phyloP scores from a whole-genome alignment of 2,797 vertebrate genomes.

The Mormyrus hasselquistii region DNA sequence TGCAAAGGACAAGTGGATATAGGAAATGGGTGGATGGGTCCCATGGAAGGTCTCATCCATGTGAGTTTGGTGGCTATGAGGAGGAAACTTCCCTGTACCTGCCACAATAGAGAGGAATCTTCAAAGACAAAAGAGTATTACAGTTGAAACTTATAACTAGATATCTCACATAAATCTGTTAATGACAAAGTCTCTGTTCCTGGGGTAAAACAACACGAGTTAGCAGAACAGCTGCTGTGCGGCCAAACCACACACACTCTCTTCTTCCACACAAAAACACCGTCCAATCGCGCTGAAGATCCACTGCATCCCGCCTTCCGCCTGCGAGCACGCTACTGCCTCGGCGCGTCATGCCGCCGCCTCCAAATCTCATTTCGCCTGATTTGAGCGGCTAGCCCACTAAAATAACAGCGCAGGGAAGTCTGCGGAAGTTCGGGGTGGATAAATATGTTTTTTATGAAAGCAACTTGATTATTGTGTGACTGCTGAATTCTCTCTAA shows the following conservation, averaged over 20 bases:
- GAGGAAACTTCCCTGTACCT: neutral
- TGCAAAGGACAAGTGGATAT: neutral
- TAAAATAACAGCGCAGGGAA: neutral
- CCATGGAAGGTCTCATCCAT: neutral
- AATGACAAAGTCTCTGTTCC: neutral
- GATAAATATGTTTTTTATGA: conserved; percentile 2
- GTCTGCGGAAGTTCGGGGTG: neutral
- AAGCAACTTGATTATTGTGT: conserved; percentile 5
- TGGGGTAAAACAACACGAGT: neutral
- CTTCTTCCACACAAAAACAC: neutral
- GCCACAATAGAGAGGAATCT: neutral
- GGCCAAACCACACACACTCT: neutral
- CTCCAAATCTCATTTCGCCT: conserved; percentile 5
- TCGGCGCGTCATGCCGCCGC: no score
- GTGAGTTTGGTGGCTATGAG: neutral
- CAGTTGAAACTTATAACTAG: conserved; percentile 17
- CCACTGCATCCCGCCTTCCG: neutral
- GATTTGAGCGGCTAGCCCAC: neutral
- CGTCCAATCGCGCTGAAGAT: neutral
- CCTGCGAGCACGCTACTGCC: neutral
- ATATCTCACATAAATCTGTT: neutral
- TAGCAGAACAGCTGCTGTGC: neutral
- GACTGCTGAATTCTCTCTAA: neutral
- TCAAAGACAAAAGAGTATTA: neutral
- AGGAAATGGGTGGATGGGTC: neutral